These are phyloP conservation scores for Ormia ochracea DNA, from an alignment of 2,888 invertebrate genomes.

Conservation along the genomic window DNA sequence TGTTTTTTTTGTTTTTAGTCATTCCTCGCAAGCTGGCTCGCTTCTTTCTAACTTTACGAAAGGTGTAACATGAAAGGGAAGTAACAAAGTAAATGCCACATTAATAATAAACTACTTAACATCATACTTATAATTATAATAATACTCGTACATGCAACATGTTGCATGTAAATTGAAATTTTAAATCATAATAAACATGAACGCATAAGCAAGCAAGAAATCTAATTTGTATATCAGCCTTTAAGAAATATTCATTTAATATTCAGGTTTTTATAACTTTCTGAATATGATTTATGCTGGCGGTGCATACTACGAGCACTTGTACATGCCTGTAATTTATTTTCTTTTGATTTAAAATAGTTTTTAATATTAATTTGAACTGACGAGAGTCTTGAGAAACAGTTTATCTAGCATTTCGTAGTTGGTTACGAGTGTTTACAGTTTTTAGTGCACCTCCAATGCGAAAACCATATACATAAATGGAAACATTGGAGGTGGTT, in stretches of 20 bases:
- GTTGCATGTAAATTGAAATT: slow-evolving; percentile 59
- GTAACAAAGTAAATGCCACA: slow-evolving; percentile 28
- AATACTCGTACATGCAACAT: slow-evolving; percentile 63
- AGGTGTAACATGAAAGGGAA: not conserved
- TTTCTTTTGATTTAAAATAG: slow-evolving; percentile 4
- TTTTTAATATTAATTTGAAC: slow-evolving; percentile 16
- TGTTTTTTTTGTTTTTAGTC: not conserved
- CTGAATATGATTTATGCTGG: not conserved
- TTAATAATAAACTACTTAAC: slow-evolving; percentile 34
- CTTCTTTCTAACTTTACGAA: not conserved
- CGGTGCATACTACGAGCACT: no score
- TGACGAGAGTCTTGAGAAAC: slow-evolving; percentile 49
- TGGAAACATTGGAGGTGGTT: slow-evolving; percentile 38
- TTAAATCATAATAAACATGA: not conserved
- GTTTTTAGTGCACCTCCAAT: slow-evolving; percentile 19
- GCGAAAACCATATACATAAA: not conserved
- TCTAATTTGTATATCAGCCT: not conserved
- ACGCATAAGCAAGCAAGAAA: not conserved
- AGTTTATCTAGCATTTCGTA: not conserved
- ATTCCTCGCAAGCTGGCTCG: no score
- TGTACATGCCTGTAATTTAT: not conserved
- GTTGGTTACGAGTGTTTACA: not conserved
- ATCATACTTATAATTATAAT: slow-evolving; percentile 36
- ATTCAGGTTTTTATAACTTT: not conserved
- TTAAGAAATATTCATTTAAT: not conserved